A percentile compares a stretch with the other conserved stretches of the same genome.
Conservation (phyloP, 2,888 invertebrate genomes). For the Parapristionchus giblindavisi region DNA sequence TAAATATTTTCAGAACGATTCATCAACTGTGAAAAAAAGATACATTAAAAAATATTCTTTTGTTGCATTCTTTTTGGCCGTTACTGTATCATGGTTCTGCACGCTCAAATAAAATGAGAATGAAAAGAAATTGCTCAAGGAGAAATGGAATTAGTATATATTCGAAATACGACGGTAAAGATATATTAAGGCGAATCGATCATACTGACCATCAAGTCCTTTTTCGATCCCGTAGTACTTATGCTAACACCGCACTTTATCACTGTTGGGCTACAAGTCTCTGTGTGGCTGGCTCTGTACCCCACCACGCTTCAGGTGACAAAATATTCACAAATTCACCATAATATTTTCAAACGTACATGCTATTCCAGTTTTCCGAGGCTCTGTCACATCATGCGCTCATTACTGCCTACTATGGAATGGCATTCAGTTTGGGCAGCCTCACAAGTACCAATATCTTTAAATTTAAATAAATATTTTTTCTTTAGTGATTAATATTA, state of each 20-base stretch:
- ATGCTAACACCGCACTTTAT: constrained; percentile 54
- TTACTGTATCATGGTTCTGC: too few species aligned
- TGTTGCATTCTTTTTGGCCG: too few species aligned
- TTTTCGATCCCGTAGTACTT: constrained; percentile 39
- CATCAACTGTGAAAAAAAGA: too few species aligned
- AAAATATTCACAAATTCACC: background rate
- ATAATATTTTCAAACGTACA: background rate
- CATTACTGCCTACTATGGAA: constrained; percentile 23
- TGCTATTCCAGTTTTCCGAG: constrained; percentile 25
- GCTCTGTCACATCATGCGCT: constrained; percentile 13
- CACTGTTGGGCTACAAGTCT: constrained; percentile 52
- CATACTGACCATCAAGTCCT: background rate
- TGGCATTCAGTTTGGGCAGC: constrained; percentile 22
- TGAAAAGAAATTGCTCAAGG: too few species aligned
- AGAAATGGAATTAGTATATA: too few species aligned
- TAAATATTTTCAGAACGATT: too few species aligned
- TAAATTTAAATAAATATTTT: background rate
- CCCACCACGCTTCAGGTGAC: constrained; percentile 47
- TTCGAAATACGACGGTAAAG: too few species aligned
- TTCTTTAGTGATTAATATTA: background rate
- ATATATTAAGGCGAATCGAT: constrained; percentile 22
- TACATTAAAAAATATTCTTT: too few species aligned
- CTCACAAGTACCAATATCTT: background rate
- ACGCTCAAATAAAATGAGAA: too few species aligned
- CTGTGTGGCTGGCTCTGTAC: constrained; percentile 53